These are phyloP conservation scores for Coreoperca whiteheadi DNA, from an alignment of 2,113 vertebrate genomes.

Conservation along the genomic window DNA sequence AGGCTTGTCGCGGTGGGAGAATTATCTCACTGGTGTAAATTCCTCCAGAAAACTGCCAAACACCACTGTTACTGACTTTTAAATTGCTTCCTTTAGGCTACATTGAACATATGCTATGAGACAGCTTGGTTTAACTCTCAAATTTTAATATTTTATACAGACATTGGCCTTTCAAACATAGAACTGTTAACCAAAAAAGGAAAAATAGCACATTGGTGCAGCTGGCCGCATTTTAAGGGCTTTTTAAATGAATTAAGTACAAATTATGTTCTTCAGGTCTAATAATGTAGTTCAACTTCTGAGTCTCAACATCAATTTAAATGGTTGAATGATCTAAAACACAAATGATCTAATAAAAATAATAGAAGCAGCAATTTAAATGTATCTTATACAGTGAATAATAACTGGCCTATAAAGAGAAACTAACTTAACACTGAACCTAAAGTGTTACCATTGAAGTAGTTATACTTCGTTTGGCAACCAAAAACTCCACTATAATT, in stretches of 20 bases:
- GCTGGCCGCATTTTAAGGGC: constrained; percentile 3
- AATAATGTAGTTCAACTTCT: constrained; percentile 1
- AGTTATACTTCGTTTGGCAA: constrained; percentile 9
- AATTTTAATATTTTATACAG: constrained; percentile 46
- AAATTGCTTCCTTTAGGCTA: constrained; percentile 51
- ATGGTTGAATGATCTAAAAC: constrained; percentile 5
- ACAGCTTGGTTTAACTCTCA: constrained; percentile 27
- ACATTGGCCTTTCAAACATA: constrained; percentile 23
- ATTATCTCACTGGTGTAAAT: constrained; percentile 50
- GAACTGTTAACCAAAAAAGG: constrained; percentile 19
- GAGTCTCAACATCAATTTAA: constrained; percentile 19
- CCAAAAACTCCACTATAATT: constrained; percentile 3
- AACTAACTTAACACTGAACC: not conserved
- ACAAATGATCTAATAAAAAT: constrained; percentile 13
- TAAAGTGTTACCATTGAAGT: not conserved
- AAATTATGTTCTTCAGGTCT: constrained; percentile 6
- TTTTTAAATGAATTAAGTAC: not conserved
- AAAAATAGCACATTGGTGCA: not conserved
- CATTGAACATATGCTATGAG: constrained; percentile 43
- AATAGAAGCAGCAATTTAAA: not conserved
- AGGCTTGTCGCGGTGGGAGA: constrained; percentile 36
- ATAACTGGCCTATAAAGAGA: not conserved
- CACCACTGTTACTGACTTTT: constrained; percentile 35
- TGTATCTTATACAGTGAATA: not conserved
- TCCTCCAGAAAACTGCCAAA: constrained; percentile 51